Conservation (phyloP, 2,888 invertebrate species). For the Limnephilus auricula region DNA sequence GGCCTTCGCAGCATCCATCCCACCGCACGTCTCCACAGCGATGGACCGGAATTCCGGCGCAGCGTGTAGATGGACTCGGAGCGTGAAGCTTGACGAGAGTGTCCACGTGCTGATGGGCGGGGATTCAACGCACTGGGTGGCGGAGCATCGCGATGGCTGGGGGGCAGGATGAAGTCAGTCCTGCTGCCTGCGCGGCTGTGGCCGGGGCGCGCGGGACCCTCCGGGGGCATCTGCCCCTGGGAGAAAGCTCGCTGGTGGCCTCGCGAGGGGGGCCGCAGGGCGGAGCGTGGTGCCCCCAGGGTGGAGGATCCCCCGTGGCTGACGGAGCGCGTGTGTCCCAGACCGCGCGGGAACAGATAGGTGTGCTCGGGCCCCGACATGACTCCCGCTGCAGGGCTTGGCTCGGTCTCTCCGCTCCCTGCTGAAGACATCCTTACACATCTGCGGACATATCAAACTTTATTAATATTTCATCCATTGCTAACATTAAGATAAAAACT, state of each 20-base stretch:
- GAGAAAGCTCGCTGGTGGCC: constrained; percentile 92
- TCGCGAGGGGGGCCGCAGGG: constrained; percentile 84
- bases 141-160: constrained; percentile 87
- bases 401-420: constrained; percentile 80
- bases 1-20: constrained; percentile 80
- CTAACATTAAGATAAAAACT: background rate
- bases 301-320: constrained; percentile 86
- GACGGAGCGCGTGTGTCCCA: constrained; percentile 88
- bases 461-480: background rate
- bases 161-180: constrained; percentile 93
- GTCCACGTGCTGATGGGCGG: constrained; percentile 79
- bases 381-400: constrained; percentile 74
- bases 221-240: constrained; percentile 90
- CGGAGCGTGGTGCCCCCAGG: constrained; percentile 80
- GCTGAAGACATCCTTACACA: constrained; percentile 84
- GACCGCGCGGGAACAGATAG: constrained; percentile 76
- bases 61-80: constrained; percentile 94
- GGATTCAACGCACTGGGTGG: constrained; percentile 74
- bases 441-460: constrained; percentile 73
- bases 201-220: constrained; percentile 77
- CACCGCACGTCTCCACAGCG: constrained; percentile 84
- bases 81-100: constrained; percentile 92
- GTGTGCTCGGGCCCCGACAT: constrained; percentile 77
- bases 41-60: constrained; percentile 84
- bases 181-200: constrained; percentile 91